Percentiles rank a stretch among this genome's conserved stretches.
Conservation (phyloP, 2,888 invertebrate genomes). For the Germaria angustata region DNA sequence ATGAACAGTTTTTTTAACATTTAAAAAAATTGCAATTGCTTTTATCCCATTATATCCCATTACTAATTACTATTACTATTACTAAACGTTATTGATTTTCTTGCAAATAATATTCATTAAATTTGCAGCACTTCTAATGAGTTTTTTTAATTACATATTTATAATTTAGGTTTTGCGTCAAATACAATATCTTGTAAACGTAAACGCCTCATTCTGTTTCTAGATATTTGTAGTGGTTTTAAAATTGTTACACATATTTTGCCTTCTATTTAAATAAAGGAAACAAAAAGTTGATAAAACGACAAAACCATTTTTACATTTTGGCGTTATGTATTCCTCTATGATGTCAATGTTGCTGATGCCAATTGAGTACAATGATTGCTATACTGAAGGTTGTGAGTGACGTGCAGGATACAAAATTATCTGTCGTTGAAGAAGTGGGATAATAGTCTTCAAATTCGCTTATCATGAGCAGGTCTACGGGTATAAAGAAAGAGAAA, state of each 20-base stretch:
- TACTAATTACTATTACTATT: too few relatives aligned
- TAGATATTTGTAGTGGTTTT: not conserved
- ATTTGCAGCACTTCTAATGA: too few relatives aligned
- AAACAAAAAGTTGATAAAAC: not conserved
- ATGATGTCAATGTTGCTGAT: conserved; percentile 56
- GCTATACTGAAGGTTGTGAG: conserved; percentile 42
- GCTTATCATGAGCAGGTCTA: conserved; percentile 56
- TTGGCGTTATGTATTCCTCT: not conserved
- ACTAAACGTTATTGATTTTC: too few relatives aligned
- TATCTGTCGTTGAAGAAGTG: conserved; percentile 36
- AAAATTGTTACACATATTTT: conserved; percentile 19
- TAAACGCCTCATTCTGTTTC: not conserved
- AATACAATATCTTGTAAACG: too few relatives aligned
- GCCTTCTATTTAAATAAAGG: not conserved
- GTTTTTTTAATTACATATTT: not conserved
- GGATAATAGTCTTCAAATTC: conserved; percentile 65
- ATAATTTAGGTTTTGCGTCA: too few relatives aligned
- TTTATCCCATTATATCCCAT: too few relatives aligned
- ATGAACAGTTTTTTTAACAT: too few relatives aligned
- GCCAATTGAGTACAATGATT: conserved; percentile 24
- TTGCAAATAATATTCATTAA: too few relatives aligned
- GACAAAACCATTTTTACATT: conserved; percentile 35
- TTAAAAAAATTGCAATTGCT: too few relatives aligned
- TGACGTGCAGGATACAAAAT: not conserved
- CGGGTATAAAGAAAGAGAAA: not conserved